A percentile compares a stretch with the other conserved stretches of the same genome.
Conservation (phyloP, 2,113 vertebrate genomes). For the Cebus imitator region DNA sequence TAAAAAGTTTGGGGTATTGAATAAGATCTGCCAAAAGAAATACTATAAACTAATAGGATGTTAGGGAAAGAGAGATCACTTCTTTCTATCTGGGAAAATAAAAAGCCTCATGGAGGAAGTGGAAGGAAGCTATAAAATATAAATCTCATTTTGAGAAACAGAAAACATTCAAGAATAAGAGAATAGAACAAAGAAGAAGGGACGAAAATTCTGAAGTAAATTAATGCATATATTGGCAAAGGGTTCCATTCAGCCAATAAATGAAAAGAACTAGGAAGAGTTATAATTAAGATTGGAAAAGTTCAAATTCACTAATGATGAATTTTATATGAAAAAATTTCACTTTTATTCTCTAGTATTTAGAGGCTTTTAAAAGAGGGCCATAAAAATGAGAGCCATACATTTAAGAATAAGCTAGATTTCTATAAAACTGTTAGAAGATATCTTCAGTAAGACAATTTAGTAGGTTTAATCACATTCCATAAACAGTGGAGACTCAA, state of each 20-base stretch:
- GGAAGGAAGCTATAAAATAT: not conserved
- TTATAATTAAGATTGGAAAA: not conserved
- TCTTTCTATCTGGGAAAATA: not conserved
- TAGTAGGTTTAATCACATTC: not conserved
- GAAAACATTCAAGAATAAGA: not conserved
- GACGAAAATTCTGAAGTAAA: not conserved
- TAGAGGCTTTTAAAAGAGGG: not conserved
- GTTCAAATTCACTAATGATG: not conserved
- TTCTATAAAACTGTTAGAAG: not conserved
- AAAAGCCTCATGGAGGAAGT: not conserved
- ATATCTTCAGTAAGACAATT: not conserved
- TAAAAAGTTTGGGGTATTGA: not conserved
- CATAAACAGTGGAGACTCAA: not conserved
- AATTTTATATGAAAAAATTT: not conserved
- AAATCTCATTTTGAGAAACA: not conserved
- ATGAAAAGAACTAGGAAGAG: not conserved
- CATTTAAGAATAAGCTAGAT: not conserved
- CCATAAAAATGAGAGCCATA: not conserved
- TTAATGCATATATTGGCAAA: not conserved
- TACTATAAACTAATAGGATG: not conserved
- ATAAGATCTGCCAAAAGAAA: not conserved
- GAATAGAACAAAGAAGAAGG: not conserved
- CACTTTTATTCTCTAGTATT: not conserved
- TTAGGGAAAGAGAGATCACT: not conserved
- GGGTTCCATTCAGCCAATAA: not conserved